phyloP scores from a whole-genome alignment of 2,888 invertebrate species.

The Sepiola atlantica region DNA sequence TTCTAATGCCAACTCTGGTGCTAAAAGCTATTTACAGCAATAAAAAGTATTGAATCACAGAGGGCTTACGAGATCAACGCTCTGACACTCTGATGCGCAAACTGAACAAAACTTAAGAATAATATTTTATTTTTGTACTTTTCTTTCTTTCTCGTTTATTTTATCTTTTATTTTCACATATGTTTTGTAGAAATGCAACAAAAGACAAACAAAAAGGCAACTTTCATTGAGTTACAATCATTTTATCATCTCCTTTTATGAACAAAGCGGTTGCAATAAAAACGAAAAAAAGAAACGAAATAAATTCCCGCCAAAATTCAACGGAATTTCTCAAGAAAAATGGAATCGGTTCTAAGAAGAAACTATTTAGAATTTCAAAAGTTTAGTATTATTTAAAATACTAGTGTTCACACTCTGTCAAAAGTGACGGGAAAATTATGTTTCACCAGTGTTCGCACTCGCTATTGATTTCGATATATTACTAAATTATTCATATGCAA shows the following conservation, averaged over 20 bases:
- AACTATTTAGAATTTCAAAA: background rate
- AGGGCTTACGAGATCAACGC: conserved; percentile 11
- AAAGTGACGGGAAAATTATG: too few species aligned
- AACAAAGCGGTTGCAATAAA: background rate
- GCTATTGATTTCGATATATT: too few species aligned
- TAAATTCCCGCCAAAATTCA: background rate
- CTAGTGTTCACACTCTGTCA: too few species aligned
- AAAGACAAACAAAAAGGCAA: background rate
- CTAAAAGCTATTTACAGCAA: conserved; percentile 16
- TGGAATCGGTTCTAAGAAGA: background rate
- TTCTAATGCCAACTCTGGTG: background rate
- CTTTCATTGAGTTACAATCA: background rate
- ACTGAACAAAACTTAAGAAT: conserved; percentile 16
- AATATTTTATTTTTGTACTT: background rate
- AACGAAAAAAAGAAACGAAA: background rate
- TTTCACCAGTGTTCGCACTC: too few species aligned
- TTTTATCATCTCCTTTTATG: background rate
- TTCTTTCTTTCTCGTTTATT: background rate
- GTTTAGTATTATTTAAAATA: too few species aligned
- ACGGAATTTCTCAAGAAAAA: background rate
- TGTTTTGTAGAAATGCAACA: background rate
- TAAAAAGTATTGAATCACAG: conserved; percentile 15
- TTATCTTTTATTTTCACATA: background rate
- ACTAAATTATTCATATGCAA: too few species aligned
- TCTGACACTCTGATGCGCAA: background rate